Percentiles rank a stretch among this genome's conserved stretches.
Evolutionary conservation across 2,797 vertebrate species (phyloP).

Genomic region (Buceros bicornis): DNA sequence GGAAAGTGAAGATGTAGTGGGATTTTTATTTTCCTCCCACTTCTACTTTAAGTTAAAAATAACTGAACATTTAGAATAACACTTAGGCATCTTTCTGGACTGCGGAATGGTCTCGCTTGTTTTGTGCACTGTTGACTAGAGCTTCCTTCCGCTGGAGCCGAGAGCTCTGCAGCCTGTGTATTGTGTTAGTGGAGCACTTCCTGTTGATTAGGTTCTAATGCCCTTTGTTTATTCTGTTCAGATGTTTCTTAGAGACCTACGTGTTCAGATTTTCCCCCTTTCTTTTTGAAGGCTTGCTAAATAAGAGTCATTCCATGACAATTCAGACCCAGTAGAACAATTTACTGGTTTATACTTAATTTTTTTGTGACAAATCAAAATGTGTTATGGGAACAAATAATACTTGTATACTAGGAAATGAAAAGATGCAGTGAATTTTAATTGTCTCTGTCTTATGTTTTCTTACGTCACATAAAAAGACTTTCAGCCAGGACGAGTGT

Average conservation of each 20-base stretch:
- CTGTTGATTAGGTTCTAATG: constrained; percentile 80
- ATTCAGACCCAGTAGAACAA: background rate
- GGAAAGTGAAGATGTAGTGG: background rate
- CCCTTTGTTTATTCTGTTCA: constrained; percentile 77
- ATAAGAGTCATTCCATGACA: background rate
- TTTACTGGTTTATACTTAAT: background rate
- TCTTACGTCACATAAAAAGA: background rate
- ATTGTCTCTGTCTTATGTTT: background rate
- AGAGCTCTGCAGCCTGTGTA: constrained; percentile 50
- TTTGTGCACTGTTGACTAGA: constrained; percentile 37
- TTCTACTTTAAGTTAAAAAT: background rate
- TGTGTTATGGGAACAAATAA: background rate
- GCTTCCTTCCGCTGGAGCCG: constrained; percentile 61
- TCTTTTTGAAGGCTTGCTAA: background rate
- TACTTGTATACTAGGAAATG: background rate
- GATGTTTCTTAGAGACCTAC: constrained; percentile 71
- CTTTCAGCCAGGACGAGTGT: background rate
- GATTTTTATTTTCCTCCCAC: background rate
- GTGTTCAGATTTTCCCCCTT: background rate
- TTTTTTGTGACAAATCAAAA: background rate
- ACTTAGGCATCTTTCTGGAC: background rate
- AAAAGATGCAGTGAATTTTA: background rate
- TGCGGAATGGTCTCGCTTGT: background rate
- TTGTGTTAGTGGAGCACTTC: constrained; percentile 76
- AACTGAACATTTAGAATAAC: background rate